These are phyloP conservation scores for Campaea margaritaria DNA, from an alignment of 2,888 invertebrate species.

Conservation along the genomic window DNA sequence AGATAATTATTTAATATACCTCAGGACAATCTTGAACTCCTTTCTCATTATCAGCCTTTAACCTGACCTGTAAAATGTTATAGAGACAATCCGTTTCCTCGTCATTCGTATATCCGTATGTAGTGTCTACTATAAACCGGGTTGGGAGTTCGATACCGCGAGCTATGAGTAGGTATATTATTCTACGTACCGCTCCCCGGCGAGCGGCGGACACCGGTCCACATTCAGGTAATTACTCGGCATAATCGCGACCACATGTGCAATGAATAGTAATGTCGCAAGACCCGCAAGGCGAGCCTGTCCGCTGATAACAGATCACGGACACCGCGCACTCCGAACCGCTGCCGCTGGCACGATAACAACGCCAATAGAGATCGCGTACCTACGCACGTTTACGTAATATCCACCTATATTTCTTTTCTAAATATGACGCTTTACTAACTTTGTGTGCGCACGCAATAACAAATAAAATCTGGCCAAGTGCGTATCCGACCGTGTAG, in stretches of 20 bases:
- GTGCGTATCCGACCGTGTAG: no score
- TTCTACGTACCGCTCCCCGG: constrained; percentile 25
- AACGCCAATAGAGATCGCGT: constrained; percentile 36
- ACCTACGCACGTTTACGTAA: constrained; percentile 43
- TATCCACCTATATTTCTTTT: no score
- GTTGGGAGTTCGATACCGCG: constrained; percentile 9
- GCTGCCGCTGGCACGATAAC: constrained; percentile 27
- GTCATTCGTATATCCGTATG: no score
- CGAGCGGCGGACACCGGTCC: constrained; percentile 31
- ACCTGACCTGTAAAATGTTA: no score
- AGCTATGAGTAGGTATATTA: constrained; percentile 20
- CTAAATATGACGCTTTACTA: no score
- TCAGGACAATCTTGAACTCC: no score
- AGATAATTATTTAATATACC: no score
- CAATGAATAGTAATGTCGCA: constrained; percentile 58
- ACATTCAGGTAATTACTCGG: constrained; percentile 48
- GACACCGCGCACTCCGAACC: constrained; percentile 48
- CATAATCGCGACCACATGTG: constrained; percentile 53
- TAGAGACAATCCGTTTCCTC: neutral
- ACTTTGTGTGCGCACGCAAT: no score
- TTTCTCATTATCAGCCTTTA: no score
- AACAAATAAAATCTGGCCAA: no score
- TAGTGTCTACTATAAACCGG: neutral
- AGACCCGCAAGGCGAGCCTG: constrained; percentile 67
- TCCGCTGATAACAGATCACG: constrained; percentile 64